These are phyloP conservation scores for Conchocele bisecta DNA, from an alignment of 2,888 invertebrate species.

Conservation along the genomic window DNA sequence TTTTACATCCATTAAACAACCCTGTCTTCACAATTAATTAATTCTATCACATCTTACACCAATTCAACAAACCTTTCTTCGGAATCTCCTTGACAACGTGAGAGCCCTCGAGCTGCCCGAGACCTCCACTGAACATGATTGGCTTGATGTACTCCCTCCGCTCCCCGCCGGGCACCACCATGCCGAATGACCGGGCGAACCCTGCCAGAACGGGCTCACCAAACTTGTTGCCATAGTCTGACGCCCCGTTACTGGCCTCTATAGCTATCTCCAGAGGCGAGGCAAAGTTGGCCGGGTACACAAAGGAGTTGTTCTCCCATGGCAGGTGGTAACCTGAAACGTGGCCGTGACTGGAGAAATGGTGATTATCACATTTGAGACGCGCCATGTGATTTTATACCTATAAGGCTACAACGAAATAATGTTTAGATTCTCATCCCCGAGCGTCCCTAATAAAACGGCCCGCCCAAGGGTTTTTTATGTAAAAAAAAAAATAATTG, in stretches of 20 bases:
- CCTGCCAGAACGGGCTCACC: constrained; percentile 97
- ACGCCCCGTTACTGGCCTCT: constrained; percentile 98
- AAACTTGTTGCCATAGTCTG: constrained; percentile 99
- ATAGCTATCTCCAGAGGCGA: constrained; percentile 94
- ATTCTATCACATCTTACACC: no score
- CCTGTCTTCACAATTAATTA: no score
- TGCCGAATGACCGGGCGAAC: constrained; percentile 95
- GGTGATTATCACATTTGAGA: no score
- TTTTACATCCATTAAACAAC: no score
- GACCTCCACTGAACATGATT: constrained; percentile 99
- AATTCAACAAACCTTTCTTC: constrained; percentile 86
- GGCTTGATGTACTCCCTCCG: constrained; percentile 98
- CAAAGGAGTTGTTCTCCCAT: constrained; percentile 90
- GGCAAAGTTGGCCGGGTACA: constrained; percentile 95
- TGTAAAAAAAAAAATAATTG: no score
- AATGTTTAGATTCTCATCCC: no score
- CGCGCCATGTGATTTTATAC: no score
- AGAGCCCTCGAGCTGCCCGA: constrained; percentile 93
- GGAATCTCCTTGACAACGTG: constrained; percentile 92
- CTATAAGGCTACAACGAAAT: no score
- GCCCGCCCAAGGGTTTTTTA: no score
- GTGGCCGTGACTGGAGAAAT: no score
- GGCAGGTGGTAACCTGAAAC: constrained; percentile 90
- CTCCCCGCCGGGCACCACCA: constrained; percentile 86
- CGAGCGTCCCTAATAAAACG: no score